Evolutionary conservation across 2,888 invertebrate species (phyloP).

Genomic region (Meiosimyza decipiens): DNA sequence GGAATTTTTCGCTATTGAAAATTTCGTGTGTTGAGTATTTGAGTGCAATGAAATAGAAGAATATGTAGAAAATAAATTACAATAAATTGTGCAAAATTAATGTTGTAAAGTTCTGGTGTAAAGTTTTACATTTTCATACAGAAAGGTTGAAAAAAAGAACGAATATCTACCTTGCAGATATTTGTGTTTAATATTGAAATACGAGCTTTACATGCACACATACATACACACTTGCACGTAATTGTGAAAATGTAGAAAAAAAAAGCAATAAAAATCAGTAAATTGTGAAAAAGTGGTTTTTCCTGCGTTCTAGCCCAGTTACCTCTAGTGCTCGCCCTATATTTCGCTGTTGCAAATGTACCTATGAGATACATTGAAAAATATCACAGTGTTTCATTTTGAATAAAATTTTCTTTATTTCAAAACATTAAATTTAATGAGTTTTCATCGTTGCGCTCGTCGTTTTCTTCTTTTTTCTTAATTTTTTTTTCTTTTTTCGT

Average conservation of each 20-base stretch:
- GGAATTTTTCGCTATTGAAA: slow-evolving; percentile 40
- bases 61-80: slow-evolving; percentile 26
- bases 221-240: background rate
- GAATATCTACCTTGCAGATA: background rate
- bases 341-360: slow-evolving; percentile 16
- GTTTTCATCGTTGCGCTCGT: slow-evolving; percentile 37
- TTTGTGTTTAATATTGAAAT: background rate
- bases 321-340: background rate
- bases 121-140: background rate
- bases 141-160: background rate
- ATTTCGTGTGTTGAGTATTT: slow-evolving; percentile 24
- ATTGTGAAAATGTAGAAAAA: slow-evolving; percentile 14
- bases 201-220: no score
- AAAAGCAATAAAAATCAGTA: background rate
- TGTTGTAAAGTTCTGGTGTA: background rate
- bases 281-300: slow-evolving; percentile 29
- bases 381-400: background rate
- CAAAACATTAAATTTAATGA: slow-evolving; percentile 45
- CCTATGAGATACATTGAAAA: slow-evolving; percentile 24
- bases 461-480: slow-evolving; percentile 10
- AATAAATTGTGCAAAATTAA: slow-evolving; percentile 10
- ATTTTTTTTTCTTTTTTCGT: slow-evolving; percentile 29
- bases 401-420: slow-evolving; percentile 3
- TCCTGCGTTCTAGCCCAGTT: slow-evolving; percentile 8
- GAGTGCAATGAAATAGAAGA: slow-evolving; percentile 26